Percentiles rank a stretch among this genome's conserved stretches.
phyloP scores from a whole-genome alignment of 2,888 invertebrate species.

The Plutella xylostella region DNA sequence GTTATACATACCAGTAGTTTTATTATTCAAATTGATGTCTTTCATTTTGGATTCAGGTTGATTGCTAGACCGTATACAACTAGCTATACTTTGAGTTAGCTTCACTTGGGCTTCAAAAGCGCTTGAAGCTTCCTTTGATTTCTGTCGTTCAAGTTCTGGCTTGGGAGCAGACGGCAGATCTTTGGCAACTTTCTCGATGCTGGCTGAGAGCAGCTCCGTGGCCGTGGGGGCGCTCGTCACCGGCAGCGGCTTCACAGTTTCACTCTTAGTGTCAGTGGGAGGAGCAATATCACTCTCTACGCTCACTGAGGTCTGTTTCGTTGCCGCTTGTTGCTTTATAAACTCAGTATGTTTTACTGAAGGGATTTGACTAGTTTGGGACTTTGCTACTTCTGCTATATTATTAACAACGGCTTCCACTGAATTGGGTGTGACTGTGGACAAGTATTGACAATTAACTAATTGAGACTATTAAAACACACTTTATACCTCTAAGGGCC shows the following conservation, averaged over 20 bases:
- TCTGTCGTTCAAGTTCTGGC: constrained; percentile 25
- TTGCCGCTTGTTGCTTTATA: constrained; percentile 23
- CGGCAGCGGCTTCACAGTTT: constrained; percentile 9
- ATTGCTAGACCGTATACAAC: constrained; percentile 37
- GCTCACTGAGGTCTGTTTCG: constrained; percentile 26
- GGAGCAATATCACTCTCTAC: constrained; percentile 27
- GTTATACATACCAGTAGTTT: constrained; percentile 41
- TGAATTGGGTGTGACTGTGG: too few relatives aligned
- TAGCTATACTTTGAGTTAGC: constrained; percentile 54
- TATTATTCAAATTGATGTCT: constrained; percentile 58
- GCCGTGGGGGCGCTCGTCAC: constrained; percentile 31
- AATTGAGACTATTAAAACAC: too few relatives aligned
- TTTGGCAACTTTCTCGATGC: constrained; percentile 54
- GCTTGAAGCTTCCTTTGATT: constrained; percentile 38
- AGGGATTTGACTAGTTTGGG: constrained; percentile 53
- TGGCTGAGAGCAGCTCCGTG: constrained; percentile 51
- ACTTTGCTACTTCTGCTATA: constrained; percentile 45
- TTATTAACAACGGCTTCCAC: constrained; percentile 41
- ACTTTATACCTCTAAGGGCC: too few relatives aligned
- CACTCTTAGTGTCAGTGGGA: constrained; percentile 30
- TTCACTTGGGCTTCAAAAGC: constrained; percentile 58
- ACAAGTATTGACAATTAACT: too few relatives aligned
- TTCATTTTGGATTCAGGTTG: constrained; percentile 55
- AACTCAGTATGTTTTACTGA: constrained; percentile 33
- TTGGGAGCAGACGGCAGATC: constrained; percentile 30